phyloP scores from a whole-genome alignment of 1,140 invertebrate genomes.

The Musca domestica region DNA sequence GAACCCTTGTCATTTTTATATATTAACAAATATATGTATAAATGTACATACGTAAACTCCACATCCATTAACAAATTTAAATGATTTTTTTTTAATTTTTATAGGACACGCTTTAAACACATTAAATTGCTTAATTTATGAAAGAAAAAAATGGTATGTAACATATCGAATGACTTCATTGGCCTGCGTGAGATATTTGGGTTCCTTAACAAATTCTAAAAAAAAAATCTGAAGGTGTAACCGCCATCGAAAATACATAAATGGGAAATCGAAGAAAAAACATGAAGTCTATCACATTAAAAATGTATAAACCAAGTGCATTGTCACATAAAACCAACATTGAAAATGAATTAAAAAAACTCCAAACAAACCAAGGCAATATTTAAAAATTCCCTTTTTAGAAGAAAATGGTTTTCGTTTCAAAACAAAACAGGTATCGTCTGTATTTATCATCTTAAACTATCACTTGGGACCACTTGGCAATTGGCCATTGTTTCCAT shows the following conservation, averaged over 20 bases:
- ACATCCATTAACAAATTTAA: no score
- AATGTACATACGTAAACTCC: no score
- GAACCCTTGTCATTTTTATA: no score
- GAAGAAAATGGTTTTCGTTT: no score
- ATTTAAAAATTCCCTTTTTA: background rate
- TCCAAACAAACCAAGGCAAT: background rate
- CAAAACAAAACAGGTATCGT: no score
- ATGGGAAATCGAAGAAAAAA: background rate
- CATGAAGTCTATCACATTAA: background rate
- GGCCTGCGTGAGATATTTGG: no score
- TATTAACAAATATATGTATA: no score
- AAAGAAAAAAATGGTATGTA: background rate
- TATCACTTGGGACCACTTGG: no score
- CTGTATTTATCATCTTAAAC: no score
- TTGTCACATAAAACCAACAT: background rate
- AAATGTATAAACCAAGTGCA: background rate
- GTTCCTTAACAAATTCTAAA: no score
- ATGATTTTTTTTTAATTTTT: background rate
- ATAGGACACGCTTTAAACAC: slow-evolving; percentile 9
- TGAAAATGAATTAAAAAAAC: background rate
- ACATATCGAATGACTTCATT: slow-evolving; percentile 7
- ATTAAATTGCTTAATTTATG: slow-evolving; percentile 15
- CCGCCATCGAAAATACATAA: background rate
- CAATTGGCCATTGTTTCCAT: no score
- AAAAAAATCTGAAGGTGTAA: background rate